Base-by-base conservation (phyloP, 1,140 invertebrate species). In the Marisa cornuarietis region DNA sequence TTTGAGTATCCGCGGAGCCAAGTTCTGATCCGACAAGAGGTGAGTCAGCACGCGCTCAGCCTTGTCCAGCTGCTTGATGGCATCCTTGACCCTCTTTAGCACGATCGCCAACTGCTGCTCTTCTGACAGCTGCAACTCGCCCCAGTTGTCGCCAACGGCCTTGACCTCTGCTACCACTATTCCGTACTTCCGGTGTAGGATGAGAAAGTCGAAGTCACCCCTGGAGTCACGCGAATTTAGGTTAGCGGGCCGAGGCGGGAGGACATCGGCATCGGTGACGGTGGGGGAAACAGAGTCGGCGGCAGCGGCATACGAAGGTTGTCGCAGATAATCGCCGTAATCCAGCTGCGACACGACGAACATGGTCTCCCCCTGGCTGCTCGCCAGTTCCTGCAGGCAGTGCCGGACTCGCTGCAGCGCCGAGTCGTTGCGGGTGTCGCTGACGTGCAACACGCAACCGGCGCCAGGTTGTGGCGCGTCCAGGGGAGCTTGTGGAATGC, bases 151-250 rank as follows among this genome's bases (percentile, higher is more conserved):
- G 10, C 76, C 76, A 8, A 77, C 76, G 24, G 76, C 65, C 63
- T 77, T 77, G 63, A 77, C 68, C 76, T 77, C 76, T 10, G 76
- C 76, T 16, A 77, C 76, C 6, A 77, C 52, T 14, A 77, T n/a
- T 18, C 76, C 76, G 26, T 77, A n/a, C 2, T 77, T 14, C 42
- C 76, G 31, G 76, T 77, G 76, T 42, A 77, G 76, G 51, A 77
- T 68, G 49, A 77, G 76, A 4, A 77, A 65, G 65, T 77, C 76
- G 18, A 77, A 77, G 63, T 77, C 76, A 6, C 76, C 75, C 0
- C 76, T 31, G 22, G 20, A 14, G 42, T 68, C 49, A n/a, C 66
- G 24, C 5, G 18, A 20, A n/a, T 20, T 8, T 8, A 77, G 76
- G 65, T 77, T 49, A 20, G n/a, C 22, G n/a, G 76, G 49, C 0